A percentile compares a stretch with the other conserved stretches of the same genome.
phyloP scores from a whole-genome alignment of 2,113 vertebrate genomes.

The Pyrgilauda ruficollis region DNA sequence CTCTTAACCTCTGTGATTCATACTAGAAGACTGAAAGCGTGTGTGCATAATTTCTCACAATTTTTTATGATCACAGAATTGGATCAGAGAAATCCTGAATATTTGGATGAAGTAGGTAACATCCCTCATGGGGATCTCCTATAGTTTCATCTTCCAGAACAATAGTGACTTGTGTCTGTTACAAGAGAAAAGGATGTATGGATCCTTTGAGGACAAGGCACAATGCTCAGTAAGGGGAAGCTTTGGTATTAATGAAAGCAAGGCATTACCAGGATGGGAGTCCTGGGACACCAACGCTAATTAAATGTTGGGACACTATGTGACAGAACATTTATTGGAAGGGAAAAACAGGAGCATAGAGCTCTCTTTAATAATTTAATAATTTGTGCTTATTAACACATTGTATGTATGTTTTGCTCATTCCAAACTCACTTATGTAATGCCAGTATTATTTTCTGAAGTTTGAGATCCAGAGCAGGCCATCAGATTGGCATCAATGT shows the following conservation, averaged over 20 bases:
- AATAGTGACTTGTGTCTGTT: not conserved
- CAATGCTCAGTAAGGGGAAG: not conserved
- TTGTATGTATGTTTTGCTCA: not conserved
- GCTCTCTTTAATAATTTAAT: not conserved
- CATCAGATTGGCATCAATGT: not conserved
- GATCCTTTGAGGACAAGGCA: not conserved
- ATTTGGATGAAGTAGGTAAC: not conserved
- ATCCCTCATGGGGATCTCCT: not conserved
- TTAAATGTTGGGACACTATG: not conserved
- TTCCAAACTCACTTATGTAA: not conserved
- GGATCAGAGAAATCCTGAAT: not conserved
- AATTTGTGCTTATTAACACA: not conserved
- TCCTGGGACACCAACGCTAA: rapidly evolving
- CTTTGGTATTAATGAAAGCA: not conserved
- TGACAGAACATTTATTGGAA: not conserved
- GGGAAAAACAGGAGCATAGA: not conserved
- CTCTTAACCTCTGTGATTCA: not conserved
- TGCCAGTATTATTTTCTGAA: not conserved
- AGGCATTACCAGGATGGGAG: not conserved
- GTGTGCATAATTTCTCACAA: not conserved
- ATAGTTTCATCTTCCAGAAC: not conserved
- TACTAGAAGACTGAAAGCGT: not conserved
- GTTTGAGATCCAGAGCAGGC: not conserved
- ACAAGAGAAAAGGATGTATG: rapidly evolving
- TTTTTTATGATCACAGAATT: not conserved